Evolutionary conservation across 2,797 vertebrate genomes (phyloP), one percentile per base, ranked within the genome.

Genomic region (Myotis planiceps): DNA sequence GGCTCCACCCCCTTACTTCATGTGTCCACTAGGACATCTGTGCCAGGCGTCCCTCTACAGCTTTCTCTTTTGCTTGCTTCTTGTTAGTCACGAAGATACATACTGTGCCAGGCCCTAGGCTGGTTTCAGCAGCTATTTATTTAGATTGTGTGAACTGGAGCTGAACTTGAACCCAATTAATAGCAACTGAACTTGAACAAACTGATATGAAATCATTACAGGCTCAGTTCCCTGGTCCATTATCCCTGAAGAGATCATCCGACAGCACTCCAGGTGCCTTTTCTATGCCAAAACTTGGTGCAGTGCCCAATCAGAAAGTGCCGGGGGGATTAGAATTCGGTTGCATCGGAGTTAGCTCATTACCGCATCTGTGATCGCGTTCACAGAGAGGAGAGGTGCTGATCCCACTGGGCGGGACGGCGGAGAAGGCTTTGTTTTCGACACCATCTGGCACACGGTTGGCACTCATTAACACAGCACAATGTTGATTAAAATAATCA

Each of bases 91-190:
- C 90, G 95, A 92, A 96, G 95, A 95, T 97, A 92, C 96, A 86
- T 80, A 96, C 94, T 80, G 96, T 96, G 95, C 95, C 96, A 97
- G 92, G 92, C 97, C 88, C 94, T 96, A 97, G 95, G 95, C 96
- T 96, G 96, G 93, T 92, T 97, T 97, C 96, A 97, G 68, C 96
- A 97, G 97, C 96, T 96, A 98, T 97, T 97, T 98, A 97, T 98
- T 98, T 98, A 98, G 97, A 97, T 96, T 98, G 96, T 97, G 97
- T 97, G 97, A 98, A 98, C 97, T 97, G 95, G 95, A 97, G 97
- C 97, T 97, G 97, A 98, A 98, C 97, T 98, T 96, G 97, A 97
- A 97, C 97, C 97, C 97, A 98, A 97, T 98, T 98, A 98, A 98
- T 98, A 97, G 96, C 97, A 97, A 97, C 97, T 98, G 97, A 98